Conservation (phyloP, 2,797 vertebrate species). For the Rhodeus uyekii region DNA sequence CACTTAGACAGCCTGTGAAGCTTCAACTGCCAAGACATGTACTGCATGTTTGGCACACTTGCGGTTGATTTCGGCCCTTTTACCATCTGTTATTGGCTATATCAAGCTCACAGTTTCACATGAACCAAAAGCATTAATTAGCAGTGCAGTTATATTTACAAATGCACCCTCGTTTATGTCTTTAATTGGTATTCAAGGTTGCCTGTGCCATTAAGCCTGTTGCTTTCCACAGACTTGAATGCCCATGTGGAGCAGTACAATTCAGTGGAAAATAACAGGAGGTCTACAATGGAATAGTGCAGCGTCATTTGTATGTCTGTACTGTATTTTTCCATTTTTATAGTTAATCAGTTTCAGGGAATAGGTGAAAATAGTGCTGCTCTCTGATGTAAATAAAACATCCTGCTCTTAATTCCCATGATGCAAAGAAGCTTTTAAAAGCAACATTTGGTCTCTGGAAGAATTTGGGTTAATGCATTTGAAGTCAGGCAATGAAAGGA, state of each 20-base stretch:
- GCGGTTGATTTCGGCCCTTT: conserved; percentile 10
- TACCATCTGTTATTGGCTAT: conserved; percentile 34
- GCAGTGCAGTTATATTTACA: conserved; percentile 9
- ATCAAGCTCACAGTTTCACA: conserved; percentile 42
- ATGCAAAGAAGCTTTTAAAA: conserved; percentile 42
- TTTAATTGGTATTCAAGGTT: not conserved
- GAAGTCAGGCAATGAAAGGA: not conserved
- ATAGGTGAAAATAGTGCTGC: not conserved
- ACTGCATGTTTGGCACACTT: conserved; percentile 7
- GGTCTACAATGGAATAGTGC: not conserved
- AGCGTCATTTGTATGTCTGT: not conserved
- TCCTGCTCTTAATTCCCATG: conserved; percentile 29
- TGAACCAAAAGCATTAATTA: conserved; percentile 30
- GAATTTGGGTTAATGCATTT: conserved; percentile 39
- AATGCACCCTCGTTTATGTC: conserved; percentile 2
- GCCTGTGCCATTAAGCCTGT: not conserved
- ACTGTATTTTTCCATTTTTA: not conserved
- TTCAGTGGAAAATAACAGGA: not conserved
- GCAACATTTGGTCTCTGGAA: conserved; percentile 31
- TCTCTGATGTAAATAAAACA: conserved; percentile 36
- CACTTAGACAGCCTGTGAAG: not conserved
- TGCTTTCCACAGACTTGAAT: not conserved
- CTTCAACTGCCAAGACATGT: conserved; percentile 18
- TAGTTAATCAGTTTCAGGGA: not conserved
- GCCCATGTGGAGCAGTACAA: not conserved